Conservation (phyloP, 2,888 invertebrate species). For the Pteria penguin region DNA sequence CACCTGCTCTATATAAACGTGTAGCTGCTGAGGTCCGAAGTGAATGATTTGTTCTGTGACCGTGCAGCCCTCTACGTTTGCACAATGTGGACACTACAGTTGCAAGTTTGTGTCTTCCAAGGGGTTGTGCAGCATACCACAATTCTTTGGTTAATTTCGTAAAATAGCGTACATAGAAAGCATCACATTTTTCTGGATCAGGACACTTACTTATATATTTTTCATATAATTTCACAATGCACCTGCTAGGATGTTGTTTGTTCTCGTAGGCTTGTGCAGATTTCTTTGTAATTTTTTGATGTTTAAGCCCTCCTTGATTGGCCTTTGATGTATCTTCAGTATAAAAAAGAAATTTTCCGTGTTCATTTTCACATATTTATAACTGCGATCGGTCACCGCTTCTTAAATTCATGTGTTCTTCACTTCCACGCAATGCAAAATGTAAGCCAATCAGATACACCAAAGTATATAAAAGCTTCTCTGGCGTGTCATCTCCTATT, state of each 20-base stretch:
- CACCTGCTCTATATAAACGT: conserved; percentile 22
- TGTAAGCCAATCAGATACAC: neutral
- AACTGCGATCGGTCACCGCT: neutral
- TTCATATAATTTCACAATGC: conserved; percentile 1
- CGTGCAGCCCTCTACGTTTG: conserved; percentile 9
- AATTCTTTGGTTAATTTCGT: neutral
- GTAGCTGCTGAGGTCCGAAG: conserved; percentile 24
- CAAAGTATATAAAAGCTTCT: neutral
- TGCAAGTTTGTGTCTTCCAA: conserved; percentile 14
- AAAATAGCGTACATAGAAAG: conserved; percentile 26
- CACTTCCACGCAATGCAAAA: neutral
- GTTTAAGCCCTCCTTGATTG: conserved; percentile 19
- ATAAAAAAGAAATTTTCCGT: neutral
- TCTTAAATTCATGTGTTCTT: neutral
- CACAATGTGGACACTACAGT: conserved; percentile 18
- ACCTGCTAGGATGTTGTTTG: neutral
- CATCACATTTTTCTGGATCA: neutral
- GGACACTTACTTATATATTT: conserved; percentile 1
- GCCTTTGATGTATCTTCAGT: conserved; percentile 30
- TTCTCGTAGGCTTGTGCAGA: neutral
- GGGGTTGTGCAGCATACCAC: conserved; percentile 4
- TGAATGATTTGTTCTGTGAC: conserved; percentile 27
- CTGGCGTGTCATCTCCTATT: neutral
- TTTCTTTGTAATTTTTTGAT: neutral
- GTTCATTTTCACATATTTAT: neutral